phyloP scores from a whole-genome alignment of 2,888 invertebrate genomes.

The Dysmachus trigonus region DNA sequence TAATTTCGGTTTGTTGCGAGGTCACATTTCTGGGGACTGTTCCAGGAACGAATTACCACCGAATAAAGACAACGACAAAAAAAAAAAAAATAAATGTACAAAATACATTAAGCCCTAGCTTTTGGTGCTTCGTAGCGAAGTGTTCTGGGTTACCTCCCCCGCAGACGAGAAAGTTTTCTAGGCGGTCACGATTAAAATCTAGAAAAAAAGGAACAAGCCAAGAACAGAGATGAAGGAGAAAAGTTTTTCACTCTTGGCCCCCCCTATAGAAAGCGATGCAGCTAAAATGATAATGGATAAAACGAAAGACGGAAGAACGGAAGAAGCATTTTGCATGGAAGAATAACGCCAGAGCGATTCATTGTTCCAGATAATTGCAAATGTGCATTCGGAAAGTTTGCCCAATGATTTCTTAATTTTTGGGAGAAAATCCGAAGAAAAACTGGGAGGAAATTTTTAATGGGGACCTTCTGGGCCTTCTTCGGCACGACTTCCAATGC shows the following conservation, averaged over 20 bases:
- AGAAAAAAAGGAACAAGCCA: background rate
- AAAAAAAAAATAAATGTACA: background rate
- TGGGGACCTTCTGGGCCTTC: background rate
- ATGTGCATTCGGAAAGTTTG: constrained; percentile 14
- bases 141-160: background rate
- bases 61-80: background rate
- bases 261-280: constrained; percentile 5
- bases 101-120: background rate
- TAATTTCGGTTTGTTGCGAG: background rate
- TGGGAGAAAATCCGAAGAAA: background rate
- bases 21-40: background rate
- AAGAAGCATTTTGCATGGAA: background rate
- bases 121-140: background rate
- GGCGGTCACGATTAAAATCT: background rate
- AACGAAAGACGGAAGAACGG: background rate
- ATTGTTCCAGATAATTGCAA: constrained; percentile 20
- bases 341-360: background rate
- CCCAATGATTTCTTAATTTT: constrained; percentile 13
- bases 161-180: background rate
- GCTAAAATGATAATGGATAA: background rate
- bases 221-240: background rate
- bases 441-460: background rate
- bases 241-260: background rate
- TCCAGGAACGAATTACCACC: background rate
- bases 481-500: background rate